Percentiles rank a stretch among this genome's conserved stretches.
Conservation (phyloP, 2,113 vertebrate species). For the Melozone crissalis region DNA sequence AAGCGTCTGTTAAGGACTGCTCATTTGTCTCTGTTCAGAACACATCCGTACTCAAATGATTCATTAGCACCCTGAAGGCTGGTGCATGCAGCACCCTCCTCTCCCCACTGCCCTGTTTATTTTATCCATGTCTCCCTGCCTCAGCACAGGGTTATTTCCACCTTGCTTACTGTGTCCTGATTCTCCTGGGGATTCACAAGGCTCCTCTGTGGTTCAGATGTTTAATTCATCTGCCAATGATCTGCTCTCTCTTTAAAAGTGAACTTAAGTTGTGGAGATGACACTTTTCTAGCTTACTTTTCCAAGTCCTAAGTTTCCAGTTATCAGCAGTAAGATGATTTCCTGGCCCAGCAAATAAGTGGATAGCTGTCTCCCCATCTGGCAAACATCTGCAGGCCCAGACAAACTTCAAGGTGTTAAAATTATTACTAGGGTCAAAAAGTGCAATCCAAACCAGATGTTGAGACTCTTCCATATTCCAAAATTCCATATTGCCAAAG, state of each 20-base stretch:
- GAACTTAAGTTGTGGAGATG: background rate
- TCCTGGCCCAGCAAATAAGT: background rate
- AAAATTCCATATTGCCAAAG: background rate
- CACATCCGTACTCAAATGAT: background rate
- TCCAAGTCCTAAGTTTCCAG: background rate
- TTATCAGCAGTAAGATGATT: background rate
- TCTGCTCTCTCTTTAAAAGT: constrained; percentile 11
- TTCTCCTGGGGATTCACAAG: background rate
- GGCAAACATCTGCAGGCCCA: background rate
- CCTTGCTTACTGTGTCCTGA: background rate
- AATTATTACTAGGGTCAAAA: background rate
- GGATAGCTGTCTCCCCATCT: background rate
- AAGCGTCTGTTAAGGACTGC: background rate
- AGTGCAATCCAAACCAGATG: background rate
- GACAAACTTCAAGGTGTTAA: background rate
- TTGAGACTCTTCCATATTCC: background rate
- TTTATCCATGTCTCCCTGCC: background rate
- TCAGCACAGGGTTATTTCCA: constrained; percentile 5
- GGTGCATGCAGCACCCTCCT: background rate
- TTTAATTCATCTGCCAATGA: constrained; percentile 46
- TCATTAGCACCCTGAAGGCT: constrained; percentile 3
- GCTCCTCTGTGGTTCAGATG: background rate
- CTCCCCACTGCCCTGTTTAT: constrained; percentile 7
- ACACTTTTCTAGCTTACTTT: constrained; percentile 22
- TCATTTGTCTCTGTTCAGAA: constrained; percentile 47